phyloP scores from a whole-genome alignment of 2,888 invertebrate species.

The Rosalia funebris region DNA sequence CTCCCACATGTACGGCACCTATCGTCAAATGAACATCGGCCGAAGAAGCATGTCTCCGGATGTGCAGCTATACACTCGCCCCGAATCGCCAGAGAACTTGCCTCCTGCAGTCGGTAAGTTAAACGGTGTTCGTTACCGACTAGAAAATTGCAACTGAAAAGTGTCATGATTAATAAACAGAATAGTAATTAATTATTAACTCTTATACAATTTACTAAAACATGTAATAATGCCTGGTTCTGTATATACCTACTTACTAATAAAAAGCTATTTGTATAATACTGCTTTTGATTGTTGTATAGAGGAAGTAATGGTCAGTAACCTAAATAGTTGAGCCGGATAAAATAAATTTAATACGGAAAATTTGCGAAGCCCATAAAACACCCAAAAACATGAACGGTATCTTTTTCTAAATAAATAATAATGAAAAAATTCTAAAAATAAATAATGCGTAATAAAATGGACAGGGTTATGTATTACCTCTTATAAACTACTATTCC shows the following conservation, averaged over 20 bases:
- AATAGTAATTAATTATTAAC: neutral
- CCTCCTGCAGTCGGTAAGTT: constrained; percentile 56
- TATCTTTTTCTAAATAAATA: no score
- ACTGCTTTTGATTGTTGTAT: constrained; percentile 28
- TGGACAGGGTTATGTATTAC: no score
- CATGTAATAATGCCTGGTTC: constrained; percentile 1
- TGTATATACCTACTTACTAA: neutral
- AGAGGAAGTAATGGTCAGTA: neutral
- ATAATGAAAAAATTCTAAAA: no score
- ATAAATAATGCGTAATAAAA: no score
- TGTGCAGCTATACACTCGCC: constrained; percentile 54
- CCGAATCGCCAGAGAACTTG: constrained; percentile 52
- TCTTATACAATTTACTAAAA: constrained; percentile 25
- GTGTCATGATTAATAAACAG: neutral
- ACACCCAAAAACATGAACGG: no score
- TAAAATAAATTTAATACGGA: no score
- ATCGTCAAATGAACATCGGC: constrained; percentile 61
- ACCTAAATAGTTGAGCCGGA: neutral
- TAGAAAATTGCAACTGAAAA: constrained; percentile 46
- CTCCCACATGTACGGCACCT: constrained; percentile 65
- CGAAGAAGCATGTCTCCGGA: constrained; percentile 54
- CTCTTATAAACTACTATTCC: no score
- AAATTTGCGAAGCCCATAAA: no score
- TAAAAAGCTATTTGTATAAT: constrained; percentile 12
- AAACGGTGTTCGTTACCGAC: constrained; percentile 50